Base-by-base conservation (phyloP, 2,888 invertebrate genomes). In the Phymatocera aterrima region DNA sequence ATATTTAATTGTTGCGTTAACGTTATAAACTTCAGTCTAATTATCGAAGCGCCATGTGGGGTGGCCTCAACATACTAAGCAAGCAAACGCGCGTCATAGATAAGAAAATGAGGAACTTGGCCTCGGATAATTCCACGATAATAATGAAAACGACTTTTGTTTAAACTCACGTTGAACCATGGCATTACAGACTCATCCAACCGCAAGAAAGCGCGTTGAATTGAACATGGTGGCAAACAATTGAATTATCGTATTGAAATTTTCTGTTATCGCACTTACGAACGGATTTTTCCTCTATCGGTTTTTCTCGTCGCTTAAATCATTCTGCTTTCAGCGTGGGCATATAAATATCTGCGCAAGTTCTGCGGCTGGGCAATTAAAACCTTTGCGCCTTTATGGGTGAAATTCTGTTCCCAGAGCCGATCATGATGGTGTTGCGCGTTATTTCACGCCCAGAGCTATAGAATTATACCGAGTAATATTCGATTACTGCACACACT, bases 11-110 rank as follows among this genome's bases (percentile, higher is more conserved):
- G 37, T 61, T 34, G 31, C 31, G 15, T 61, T 21, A n/a, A n/a
- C 60, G 31, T n/a, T 34, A 34, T 37, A 31, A 37, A 18, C 6
- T 18, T 18, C 37, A 37, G 64, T n/a, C n/a, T n/a, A n/a, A n/a
- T 64, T 64, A 64, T 64, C 64, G 64, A 64, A 64, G 37, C 64
- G 8, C 64, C 64, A 64, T 37, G 64, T 64, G 43, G 8, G 43
- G 43, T 15, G 37, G 64, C 34, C 37, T 64, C 18, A 10, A 10
- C 15, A n/a, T n/a, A n/a, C 18, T 5, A 1, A 18, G 37, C 64
- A 21, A 64, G 34, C 18, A 64, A 64, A 37, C 37, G 37, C 8
- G 37, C 64, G 64, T 37, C 64, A 64, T 15, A 64, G 64, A 64
- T 64, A 64, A 64, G 37, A 21, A 34, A 64, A 64, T 37, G 18